phyloP scores from a whole-genome alignment of 2,888 invertebrate species.

The Drosophila ezoana region DNA sequence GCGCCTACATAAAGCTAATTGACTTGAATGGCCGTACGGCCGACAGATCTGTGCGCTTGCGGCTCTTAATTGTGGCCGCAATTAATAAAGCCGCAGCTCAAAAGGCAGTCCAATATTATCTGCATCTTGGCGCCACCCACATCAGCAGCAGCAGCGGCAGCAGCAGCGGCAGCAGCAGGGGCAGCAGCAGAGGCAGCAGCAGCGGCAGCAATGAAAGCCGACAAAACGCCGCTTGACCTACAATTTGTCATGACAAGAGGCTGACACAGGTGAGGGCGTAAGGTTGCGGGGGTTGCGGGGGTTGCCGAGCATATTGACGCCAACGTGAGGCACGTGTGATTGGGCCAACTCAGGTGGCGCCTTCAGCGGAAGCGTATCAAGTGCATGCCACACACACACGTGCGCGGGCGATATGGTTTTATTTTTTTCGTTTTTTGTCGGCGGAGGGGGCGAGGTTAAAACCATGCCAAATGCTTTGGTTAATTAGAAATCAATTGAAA shows the following conservation, averaged over 20 bases:
- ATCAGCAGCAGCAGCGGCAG: conserved; percentile 18
- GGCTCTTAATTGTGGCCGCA: conserved; percentile 55
- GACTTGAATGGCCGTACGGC: conserved; percentile 58
- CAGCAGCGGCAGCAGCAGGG: not conserved
- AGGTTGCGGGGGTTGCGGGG: not conserved
- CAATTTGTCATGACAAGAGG: conserved; percentile 33
- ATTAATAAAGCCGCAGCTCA: conserved; percentile 53
- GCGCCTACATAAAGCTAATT: conserved; percentile 78
- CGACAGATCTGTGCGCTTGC: conserved; percentile 12
- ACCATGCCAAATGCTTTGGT: conserved; percentile 51
- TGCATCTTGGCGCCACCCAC: conserved; percentile 51
- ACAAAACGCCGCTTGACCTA: conserved; percentile 67
- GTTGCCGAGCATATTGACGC: conserved; percentile 3
- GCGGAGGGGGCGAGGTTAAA: conserved; percentile 24
- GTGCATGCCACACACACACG: conserved; percentile 48
- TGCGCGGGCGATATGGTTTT: conserved; percentile 3
- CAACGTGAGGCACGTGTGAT: conserved; percentile 50
- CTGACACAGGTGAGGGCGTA: not conserved
- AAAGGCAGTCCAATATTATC: conserved; percentile 37
- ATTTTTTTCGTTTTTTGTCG: not conserved
- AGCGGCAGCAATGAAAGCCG: conserved; percentile 25
- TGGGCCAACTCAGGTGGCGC: conserved; percentile 38
- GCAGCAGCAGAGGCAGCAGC: not conserved
- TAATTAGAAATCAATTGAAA: conserved; percentile 77
- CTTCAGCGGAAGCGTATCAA: conserved; percentile 67